Evolutionary conservation across 30 jellyfish, hydroid and myxozoan genomes (phyloP).

Genomic region (Hydractinia echinata): DNA sequence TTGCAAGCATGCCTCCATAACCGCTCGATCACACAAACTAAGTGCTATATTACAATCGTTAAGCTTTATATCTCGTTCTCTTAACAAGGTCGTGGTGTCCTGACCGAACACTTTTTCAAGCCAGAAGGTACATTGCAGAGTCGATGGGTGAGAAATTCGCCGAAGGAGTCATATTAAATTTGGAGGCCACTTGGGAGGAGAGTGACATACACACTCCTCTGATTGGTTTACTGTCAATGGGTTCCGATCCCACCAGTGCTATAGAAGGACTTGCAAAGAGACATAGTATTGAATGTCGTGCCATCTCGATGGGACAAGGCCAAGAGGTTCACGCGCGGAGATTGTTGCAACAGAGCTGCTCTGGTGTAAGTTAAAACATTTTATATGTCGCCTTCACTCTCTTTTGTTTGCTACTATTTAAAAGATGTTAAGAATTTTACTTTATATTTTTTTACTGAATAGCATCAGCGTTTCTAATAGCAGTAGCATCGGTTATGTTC

Average conservation of each 20-base stretch:
- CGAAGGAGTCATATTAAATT: slow-evolving; percentile 79
- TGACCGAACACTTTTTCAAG: slow-evolving; percentile 87
- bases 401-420: too few relatives aligned
- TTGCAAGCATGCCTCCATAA: too few relatives aligned
- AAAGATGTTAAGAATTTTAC: not conserved
- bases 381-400: too few relatives aligned
- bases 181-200: slow-evolving; percentile 93
- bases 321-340: slow-evolving; percentile 94
- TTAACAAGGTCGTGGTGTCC: slow-evolving; percentile 86
- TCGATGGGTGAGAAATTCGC: slow-evolving; percentile 81
- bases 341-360: slow-evolving; percentile 69
- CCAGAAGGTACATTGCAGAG: slow-evolving; percentile 76
- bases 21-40: too few relatives aligned
- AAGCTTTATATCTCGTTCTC: not conserved
- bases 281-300: slow-evolving; percentile 79
- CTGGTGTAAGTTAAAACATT: slow-evolving; percentile 50
- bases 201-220: slow-evolving; percentile 70
- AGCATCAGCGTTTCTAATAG: not conserved
- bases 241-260: slow-evolving; percentile 94
- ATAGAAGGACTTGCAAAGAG: slow-evolving; percentile 85
- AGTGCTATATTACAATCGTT: too few relatives aligned
- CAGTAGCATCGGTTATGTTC: not conserved
- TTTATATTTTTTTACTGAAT: not conserved
- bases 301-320: slow-evolving; percentile 97
- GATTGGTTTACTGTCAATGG: slow-evolving; percentile 91